These are phyloP conservation scores for Pontoporia blainvillei DNA, from an alignment of 2,113 vertebrate genomes.

Conservation along the genomic window DNA sequence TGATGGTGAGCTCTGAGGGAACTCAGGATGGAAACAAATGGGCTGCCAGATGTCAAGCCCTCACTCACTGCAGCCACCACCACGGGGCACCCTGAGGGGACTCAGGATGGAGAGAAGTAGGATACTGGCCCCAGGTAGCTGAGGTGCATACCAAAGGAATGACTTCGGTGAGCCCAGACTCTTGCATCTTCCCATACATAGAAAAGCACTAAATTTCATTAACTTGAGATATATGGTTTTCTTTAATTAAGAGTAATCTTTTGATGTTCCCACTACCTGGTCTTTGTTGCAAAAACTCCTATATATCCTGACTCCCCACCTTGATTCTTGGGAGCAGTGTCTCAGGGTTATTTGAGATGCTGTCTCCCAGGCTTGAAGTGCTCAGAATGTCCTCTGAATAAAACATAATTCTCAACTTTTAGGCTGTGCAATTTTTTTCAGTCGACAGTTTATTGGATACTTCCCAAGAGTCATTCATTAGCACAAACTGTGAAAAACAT, in stretches of 20 bases:
- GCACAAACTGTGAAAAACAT: not conserved
- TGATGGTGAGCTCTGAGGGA: not conserved
- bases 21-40: not conserved
- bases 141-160: not conserved
- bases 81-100: not conserved
- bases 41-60: not conserved
- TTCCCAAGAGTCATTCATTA: not conserved
- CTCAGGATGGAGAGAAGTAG: not conserved
- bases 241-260: not conserved
- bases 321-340: not conserved
- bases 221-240: not conserved
- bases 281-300: not conserved
- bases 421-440: not conserved
- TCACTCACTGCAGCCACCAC: not conserved
- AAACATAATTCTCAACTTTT: not conserved
- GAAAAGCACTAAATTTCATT: not conserved
- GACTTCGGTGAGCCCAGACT: not conserved
- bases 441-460: not conserved
- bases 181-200: not conserved
- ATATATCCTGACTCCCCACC: not conserved
- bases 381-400: not conserved
- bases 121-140: not conserved
- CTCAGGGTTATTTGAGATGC: not conserved
- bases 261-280: not conserved
- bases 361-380: not conserved